Percentiles rank a stretch among this genome's conserved stretches.
Evolutionary conservation across 2,113 vertebrate species (phyloP).

Genomic region (Corythaeola cristata): DNA sequence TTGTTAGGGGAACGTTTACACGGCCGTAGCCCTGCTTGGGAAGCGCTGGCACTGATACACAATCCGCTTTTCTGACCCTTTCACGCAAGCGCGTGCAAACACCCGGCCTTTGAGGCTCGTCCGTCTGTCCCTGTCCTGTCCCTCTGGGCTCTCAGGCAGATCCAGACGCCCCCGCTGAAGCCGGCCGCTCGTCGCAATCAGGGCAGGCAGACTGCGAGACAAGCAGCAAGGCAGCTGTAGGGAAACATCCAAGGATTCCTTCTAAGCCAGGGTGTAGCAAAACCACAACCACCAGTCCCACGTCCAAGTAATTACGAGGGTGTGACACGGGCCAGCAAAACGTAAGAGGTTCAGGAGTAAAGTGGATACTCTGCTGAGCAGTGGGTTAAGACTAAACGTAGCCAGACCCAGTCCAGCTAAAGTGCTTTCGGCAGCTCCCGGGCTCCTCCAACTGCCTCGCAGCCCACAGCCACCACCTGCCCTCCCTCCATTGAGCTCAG

Average conservation of each 20-base stretch:
- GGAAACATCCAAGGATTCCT: background rate
- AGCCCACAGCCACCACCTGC: background rate
- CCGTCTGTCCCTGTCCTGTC: background rate
- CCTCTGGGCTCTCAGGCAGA: background rate
- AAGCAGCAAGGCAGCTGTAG: background rate
- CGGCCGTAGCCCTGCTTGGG: background rate
- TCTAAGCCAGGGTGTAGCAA: background rate
- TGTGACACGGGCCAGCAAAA: background rate
- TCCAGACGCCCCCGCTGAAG: background rate
- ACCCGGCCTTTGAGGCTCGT: background rate
- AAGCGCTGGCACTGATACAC: background rate
- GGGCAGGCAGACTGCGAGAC: background rate
- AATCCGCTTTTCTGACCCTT: background rate
- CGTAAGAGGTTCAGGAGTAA: background rate
- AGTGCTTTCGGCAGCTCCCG: background rate
- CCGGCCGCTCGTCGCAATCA: background rate
- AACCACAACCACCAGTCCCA: background rate
- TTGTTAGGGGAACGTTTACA: conserved; percentile 37
- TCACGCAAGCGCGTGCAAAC: background rate
- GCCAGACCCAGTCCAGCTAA: background rate
- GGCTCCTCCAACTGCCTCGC: background rate
- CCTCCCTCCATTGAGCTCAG: too few species aligned
- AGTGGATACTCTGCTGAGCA: background rate
- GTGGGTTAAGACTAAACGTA: background rate
- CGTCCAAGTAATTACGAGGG: background rate